These are phyloP conservation scores for Phaethornis superciliosus DNA, from an alignment of 2,113 vertebrate genomes.

Conservation along the genomic window DNA sequence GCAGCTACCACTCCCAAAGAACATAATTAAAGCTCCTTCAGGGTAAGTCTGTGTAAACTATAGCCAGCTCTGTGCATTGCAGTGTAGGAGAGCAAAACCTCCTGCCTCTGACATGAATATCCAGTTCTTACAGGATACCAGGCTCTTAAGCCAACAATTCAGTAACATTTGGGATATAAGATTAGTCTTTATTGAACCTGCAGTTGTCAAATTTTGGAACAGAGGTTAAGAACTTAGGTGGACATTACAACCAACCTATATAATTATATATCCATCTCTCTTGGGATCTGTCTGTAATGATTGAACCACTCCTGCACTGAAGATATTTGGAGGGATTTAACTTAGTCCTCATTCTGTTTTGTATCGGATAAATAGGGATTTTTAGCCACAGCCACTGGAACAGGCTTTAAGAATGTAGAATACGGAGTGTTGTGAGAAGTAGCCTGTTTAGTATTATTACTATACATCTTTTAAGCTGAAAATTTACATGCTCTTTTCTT, in stretches of 20 bases:
- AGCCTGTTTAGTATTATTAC: not conserved
- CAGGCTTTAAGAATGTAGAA: not conserved
- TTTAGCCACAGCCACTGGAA: not conserved
- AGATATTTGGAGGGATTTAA: not conserved
- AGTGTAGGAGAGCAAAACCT: not conserved
- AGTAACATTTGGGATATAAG: not conserved
- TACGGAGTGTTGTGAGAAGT: not conserved
- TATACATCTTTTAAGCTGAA: not conserved
- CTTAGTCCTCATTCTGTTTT: not conserved
- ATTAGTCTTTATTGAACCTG: not conserved
- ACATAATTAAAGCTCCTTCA: not conserved
- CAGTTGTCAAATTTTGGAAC: not conserved
- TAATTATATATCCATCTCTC: not conserved
- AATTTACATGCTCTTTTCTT: not conserved
- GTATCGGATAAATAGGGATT: not conserved
- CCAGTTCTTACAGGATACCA: not conserved
- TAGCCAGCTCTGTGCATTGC: not conserved
- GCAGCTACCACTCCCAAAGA: not conserved
- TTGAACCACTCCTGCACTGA: not conserved
- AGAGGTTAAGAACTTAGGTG: not conserved
- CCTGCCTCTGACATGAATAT: not conserved
- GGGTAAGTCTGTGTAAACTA: not conserved
- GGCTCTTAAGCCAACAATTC: not conserved
- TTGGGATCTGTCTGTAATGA: not conserved
- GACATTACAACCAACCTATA: accelerated